Evolutionary conservation across 2,888 invertebrate species (phyloP).

Genomic region (Campoletis raptor): DNA sequence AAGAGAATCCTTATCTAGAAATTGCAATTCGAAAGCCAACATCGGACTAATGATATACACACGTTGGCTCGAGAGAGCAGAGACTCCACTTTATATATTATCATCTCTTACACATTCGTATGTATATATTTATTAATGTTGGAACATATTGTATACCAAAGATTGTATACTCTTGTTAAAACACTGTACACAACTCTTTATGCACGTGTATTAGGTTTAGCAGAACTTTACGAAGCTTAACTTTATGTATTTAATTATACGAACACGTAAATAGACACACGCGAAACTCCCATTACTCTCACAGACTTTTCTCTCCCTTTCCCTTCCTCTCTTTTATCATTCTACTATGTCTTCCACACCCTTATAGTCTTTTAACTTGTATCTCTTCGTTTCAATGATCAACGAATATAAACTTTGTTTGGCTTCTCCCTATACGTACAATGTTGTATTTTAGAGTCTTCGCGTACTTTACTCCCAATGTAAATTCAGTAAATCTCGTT

Average conservation of each 20-base stretch:
- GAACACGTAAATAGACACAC: constrained; percentile 65
- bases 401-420: constrained; percentile 21
- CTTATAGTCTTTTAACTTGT: not conserved
- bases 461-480: not conserved
- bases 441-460: not conserved
- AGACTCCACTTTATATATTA: constrained; percentile 53
- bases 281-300: constrained; percentile 65
- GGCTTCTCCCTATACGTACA: not conserved
- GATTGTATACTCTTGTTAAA: constrained; percentile 35
- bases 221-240: constrained; percentile 52
- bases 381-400: constrained; percentile 19
- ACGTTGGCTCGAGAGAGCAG: constrained; percentile 13
- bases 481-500: not conserved
- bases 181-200: constrained; percentile 23
- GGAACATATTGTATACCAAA: constrained; percentile 27
- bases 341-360: not conserved
- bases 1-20: constrained; percentile 61
- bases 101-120: constrained; percentile 15
- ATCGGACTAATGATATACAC: constrained; percentile 51
- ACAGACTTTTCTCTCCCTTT: constrained; percentile 20
- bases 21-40: constrained; percentile 67
- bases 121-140: not conserved
- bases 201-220: constrained; percentile 24
- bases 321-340: not conserved
- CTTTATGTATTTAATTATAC: constrained; percentile 69